Evolutionary conservation across 2,888 invertebrate species (phyloP).

Genomic region (Epicampocera succincta): DNA sequence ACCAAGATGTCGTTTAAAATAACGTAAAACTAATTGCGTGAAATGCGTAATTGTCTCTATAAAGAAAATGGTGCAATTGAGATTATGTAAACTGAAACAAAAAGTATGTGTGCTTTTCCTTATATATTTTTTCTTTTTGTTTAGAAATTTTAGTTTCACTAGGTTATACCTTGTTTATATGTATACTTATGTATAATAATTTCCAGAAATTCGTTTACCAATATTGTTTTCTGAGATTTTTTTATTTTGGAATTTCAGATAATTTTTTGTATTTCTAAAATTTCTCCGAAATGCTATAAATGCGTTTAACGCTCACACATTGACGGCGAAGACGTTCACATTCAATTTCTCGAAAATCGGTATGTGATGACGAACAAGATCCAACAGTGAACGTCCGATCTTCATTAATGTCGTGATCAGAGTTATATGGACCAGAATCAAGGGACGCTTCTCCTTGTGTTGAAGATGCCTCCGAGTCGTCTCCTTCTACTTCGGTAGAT

Average conservation of each 20-base stretch:
- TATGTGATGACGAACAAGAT: conserved; percentile 76
- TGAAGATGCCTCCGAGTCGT: conserved; percentile 64
- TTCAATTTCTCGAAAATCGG: conserved; percentile 80
- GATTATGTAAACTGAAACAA: conserved; percentile 37
- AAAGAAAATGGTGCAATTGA: conserved; percentile 47
- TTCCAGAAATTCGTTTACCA: conserved; percentile 66
- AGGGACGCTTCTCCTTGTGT: conserved; percentile 72
- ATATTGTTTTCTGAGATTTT: conserved; percentile 53
- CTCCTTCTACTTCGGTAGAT: conserved; percentile 43
- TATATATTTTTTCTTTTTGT: conserved; percentile 40
- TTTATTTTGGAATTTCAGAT: conserved; percentile 56
- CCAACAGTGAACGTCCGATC: conserved; percentile 73
- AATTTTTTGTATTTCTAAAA: conserved; percentile 73
- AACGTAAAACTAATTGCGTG: conserved; percentile 47
- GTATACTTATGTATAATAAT: conserved; percentile 29
- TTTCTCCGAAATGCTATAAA: conserved; percentile 81
- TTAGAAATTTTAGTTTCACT: conserved; percentile 63
- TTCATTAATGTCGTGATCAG: conserved; percentile 72
- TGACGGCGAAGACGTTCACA: conserved; percentile 80
- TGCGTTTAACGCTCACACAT: conserved; percentile 81
- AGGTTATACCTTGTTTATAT: conserved; percentile 52
- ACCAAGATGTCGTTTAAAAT: conserved; percentile 29
- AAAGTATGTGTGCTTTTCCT: conserved; percentile 65
- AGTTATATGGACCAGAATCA: conserved; percentile 69
- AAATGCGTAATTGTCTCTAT: conserved; percentile 59